Evolutionary conservation across 2,888 invertebrate genomes (phyloP).

Genomic region (Plemyria rubiginata): DNA sequence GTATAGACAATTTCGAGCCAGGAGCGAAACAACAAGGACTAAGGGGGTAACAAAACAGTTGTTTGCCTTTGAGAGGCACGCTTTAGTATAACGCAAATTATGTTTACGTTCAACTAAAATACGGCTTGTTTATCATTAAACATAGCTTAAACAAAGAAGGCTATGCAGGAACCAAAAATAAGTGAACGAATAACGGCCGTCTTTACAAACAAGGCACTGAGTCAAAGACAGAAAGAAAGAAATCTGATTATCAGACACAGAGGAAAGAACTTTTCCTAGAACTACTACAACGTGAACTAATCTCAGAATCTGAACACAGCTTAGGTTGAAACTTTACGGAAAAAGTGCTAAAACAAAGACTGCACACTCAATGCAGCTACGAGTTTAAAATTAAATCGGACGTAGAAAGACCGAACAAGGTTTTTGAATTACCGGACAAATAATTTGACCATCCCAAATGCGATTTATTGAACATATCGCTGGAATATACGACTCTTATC

Average conservation of each 20-base stretch:
- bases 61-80: constrained; percentile 20
- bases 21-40: constrained; percentile 43
- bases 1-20: constrained; percentile 45
- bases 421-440: constrained; percentile 58
- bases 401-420: constrained; percentile 49
- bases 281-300: constrained; percentile 67
- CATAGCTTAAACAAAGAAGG: neutral
- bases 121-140: constrained; percentile 19
- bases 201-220: constrained; percentile 27
- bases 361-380: constrained; percentile 52
- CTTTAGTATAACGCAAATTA: constrained; percentile 23
- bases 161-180: neutral
- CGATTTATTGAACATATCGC: constrained; percentile 61
- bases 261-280: constrained; percentile 62
- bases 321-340: constrained; percentile 61
- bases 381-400: constrained; percentile 60
- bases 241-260: constrained; percentile 55
- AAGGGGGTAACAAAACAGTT: constrained; percentile 31
- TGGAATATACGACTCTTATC: constrained; percentile 62
- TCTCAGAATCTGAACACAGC: constrained; percentile 64
- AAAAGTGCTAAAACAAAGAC: constrained; percentile 55
- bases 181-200: constrained; percentile 1
- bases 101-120: constrained; percentile 11
- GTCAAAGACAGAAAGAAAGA: constrained; percentile 44
- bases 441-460: constrained; percentile 48